phyloP scores from a whole-genome alignment of 92 coral and sea anemone genomes.

The Umimayanthus kanabou region DNA sequence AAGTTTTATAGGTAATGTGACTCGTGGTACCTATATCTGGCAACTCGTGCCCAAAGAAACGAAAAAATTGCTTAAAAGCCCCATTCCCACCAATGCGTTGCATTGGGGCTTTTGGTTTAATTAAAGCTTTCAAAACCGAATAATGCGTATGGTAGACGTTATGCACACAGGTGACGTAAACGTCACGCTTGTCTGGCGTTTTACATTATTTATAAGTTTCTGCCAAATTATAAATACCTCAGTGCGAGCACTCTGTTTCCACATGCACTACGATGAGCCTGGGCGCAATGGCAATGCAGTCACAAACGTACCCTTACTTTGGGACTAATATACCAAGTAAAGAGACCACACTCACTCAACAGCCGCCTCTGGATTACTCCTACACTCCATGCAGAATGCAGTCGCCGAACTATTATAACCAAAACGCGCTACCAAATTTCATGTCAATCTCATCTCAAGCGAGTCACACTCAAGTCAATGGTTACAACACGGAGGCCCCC shows the following conservation, averaged over 20 bases:
- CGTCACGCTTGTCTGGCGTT: conserved; percentile 99
- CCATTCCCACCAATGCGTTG: conserved; percentile 71
- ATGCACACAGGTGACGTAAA: conserved; percentile 91
- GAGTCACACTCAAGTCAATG: conserved; percentile 86
- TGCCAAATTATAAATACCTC: conserved; percentile 94
- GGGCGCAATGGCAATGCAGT: conserved; percentile 99
- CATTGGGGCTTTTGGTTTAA: conserved; percentile 91
- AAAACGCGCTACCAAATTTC: conserved; percentile 84
- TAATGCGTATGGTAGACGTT: conserved; percentile 92
- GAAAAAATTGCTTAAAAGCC: conserved; percentile 71
- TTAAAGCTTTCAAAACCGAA: conserved; percentile 91
- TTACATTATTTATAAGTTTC: conserved; percentile 96
- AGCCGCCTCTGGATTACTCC: conserved; percentile 83
- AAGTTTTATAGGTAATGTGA: conserved; percentile 33
- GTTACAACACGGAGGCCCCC: conserved; percentile 86
- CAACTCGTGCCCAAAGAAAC: conserved; percentile 50
- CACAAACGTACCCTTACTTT: conserved; percentile 93
- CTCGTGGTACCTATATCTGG: conserved; percentile 52
- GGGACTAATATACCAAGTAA: conserved; percentile 77
- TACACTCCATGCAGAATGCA: conserved; percentile 99
- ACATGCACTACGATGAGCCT: conserved; percentile 82
- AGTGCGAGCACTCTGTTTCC: conserved; percentile 43
- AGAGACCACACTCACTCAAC: conserved; percentile 73
- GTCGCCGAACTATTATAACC: conserved; percentile 94
- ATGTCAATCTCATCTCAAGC: conserved; percentile 88